phyloP scores from a whole-genome alignment of 2,113 vertebrate species.

The Ranitomeya variabilis region DNA sequence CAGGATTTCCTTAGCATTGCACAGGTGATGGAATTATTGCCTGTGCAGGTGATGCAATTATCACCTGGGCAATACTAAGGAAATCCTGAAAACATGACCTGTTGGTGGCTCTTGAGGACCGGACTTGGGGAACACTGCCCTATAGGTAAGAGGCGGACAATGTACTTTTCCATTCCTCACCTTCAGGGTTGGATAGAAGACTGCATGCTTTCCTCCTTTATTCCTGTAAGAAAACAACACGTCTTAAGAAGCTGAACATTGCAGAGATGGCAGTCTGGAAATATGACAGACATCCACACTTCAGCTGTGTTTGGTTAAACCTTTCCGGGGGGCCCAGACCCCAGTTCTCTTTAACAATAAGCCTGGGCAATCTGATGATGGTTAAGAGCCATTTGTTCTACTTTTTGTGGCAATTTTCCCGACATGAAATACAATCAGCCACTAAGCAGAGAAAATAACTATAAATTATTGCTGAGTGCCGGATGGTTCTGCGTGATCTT shows the following conservation, averaged over 20 bases:
- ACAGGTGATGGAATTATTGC: too few relatives aligned
- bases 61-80: too few relatives aligned
- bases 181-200: slow-evolving; percentile 94
- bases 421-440: slow-evolving; percentile 24
- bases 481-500: neutral
- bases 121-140: too few relatives aligned
- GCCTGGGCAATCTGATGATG: neutral
- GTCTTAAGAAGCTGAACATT: neutral
- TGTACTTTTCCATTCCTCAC: slow-evolving; percentile 65
- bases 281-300: neutral
- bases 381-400: slow-evolving; percentile 7
- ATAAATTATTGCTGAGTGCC: slow-evolving; percentile 1
- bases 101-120: too few relatives aligned
- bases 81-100: too few relatives aligned
- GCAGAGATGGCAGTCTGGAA: neutral
- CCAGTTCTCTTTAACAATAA: neutral
- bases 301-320: slow-evolving; percentile 8
- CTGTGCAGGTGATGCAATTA: too few relatives aligned
- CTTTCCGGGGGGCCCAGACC: neutral
- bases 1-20: too few relatives aligned
- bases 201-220: slow-evolving; percentile 81
- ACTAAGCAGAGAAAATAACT: slow-evolving; percentile 38
- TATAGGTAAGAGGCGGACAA: neutral
- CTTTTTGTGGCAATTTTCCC: slow-evolving; percentile 18
- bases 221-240: slow-evolving; percentile 70